Evolutionary conservation across 2,888 invertebrate species (phyloP), one percentile per base, ranked within the genome.

Genomic region (Plagiodera versicolora): DNA sequence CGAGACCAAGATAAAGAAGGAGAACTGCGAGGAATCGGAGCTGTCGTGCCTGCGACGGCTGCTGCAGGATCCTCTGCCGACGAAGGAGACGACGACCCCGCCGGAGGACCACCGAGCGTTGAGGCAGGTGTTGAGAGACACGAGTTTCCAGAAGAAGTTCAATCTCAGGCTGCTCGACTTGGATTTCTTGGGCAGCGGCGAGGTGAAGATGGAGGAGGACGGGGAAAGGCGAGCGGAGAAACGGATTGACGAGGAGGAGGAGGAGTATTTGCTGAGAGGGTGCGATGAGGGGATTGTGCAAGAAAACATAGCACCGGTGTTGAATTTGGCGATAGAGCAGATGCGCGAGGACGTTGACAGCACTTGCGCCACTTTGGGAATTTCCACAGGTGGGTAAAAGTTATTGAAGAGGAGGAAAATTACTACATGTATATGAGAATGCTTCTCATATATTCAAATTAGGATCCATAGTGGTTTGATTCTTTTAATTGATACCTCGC

Each of bases 301-400:
- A 53, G 90, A 90, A 70, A 89, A 89, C 72, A 91, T 93, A 69
- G 93, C 92, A 77, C 90, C 91, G 14, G 91, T 93, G 32, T 83
- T 93, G 55, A 91, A 89, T 63, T 84, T 94, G 81, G 94, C 94
- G 24, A 90, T 94, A 72, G 92, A 94, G 76, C 91, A 94, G 78
- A 88, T 92, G 68, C 89, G 90, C 73, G 88, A 91, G 75, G 94
- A 94, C 77, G 91, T 94, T 54, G 90, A 91, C 78, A 90, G 86
- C 75, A 92, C 93, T 9, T 94, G 94, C 81, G 87, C 88, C 56
- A 88, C 90, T 70, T 86, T 94, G 74, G 91, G 91, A 80, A 94
- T 95, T 81, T 91, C 94, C 78, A 89, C 91, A 81, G 94, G 94
- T 94, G 81, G 87, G 88, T n/a, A n/a, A n/a, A n/a, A n/a, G n/a